Conservation (phyloP, 2,888 invertebrate species). For the Mystacides longicornis region DNA sequence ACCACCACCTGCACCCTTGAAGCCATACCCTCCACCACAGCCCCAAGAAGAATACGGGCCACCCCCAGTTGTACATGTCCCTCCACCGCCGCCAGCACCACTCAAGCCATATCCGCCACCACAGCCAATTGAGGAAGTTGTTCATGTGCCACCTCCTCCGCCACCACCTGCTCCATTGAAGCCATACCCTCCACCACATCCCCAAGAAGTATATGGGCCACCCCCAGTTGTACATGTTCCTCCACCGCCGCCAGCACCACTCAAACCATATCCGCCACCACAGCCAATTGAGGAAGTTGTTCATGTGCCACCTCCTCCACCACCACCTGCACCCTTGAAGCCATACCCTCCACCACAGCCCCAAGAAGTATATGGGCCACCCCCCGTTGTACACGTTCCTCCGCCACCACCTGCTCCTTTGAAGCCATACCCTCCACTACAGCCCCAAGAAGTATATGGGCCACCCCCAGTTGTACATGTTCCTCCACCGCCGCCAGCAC, state of each 20-base stretch:
- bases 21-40: conserved; percentile 9
- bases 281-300: neutral
- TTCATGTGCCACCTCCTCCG: conserved; percentile 12
- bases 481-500: conserved; percentile 27
- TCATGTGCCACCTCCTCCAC: conserved; percentile 14
- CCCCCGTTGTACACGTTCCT: conserved; percentile 23
- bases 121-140: conserved; percentile 1
- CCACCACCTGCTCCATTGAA: conserved; percentile 8
- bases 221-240: conserved; percentile 7
- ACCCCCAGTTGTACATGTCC: neutral
- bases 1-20: conserved; percentile 9
- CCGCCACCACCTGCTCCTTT: conserved; percentile 22
- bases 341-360: conserved; percentile 30
- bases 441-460: conserved; percentile 22
- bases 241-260: conserved; percentile 7
- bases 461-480: conserved; percentile 24
- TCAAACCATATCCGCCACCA: conserved; percentile 1
- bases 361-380: conserved; percentile 23
- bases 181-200: conserved; percentile 1
- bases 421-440: conserved; percentile 21
- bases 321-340: conserved; percentile 6
- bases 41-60: neutral
- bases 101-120: conserved; percentile 13
- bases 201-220: neutral
- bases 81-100: neutral